Base-by-base conservation (phyloP, 23 tunicate species). In the Trididemnum nubilum region DNA sequence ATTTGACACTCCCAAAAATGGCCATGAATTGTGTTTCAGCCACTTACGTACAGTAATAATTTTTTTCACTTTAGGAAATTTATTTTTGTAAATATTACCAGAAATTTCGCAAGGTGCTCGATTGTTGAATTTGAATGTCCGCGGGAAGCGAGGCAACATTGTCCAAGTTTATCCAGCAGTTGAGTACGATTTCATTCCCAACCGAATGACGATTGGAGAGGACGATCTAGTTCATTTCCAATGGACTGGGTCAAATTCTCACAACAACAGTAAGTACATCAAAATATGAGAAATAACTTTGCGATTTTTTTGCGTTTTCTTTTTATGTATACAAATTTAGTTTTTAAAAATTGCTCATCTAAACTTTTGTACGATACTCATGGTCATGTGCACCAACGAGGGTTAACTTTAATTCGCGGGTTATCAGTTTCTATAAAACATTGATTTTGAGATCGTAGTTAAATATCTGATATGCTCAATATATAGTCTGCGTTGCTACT, bases 231-330 rank as follows among this genome's bases (percentile, higher is more conserved):
- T 96, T 0, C 99, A 96, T 61, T 35, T 96, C 21, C 99, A 96
- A 76, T 96, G 99, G 99, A 87, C 94, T 18, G 99, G 99, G 1
- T 88, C 95, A 2, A 96, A 96, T 73, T 65, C 94, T 15, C 99
- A 96, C 72, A 81, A 96, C 40, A 96, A 96, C 73, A 65, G 98
- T 93, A 59, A 73, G 85, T 82, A 19, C 21, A 24, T n/a, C 23
- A 64, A 25, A 5, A 9, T 30, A 12, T 33, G 19, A 71, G 22
- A 34, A n/a, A 64, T 9, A 15, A 5, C 29, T n/a, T 64, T 12
- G n/a, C 24, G 12, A 9, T 49, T 9, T 49, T 49, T 49, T 49
- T 49, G 57, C 12, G 18, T 49, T 49, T 9, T 9, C 57, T 49
- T 49, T 64, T 64, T n/a, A 7, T 64, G n/a, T 64, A n/a, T n/a